Evolutionary conservation across 2,113 vertebrate genomes (phyloP).

Genomic region (Etia nguti): DNA sequence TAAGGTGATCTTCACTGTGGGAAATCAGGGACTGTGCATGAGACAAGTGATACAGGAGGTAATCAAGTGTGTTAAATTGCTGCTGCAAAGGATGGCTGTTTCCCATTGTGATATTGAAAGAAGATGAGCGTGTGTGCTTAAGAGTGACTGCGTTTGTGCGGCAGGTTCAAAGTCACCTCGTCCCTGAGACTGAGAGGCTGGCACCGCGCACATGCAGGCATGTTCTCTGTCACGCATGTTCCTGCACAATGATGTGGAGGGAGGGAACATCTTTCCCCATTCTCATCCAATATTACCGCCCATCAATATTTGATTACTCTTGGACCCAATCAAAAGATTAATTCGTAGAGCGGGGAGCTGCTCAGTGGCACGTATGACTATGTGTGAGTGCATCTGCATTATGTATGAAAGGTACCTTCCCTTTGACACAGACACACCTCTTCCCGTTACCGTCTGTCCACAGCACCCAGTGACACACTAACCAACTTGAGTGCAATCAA

Average conservation of each 20-base stretch:
- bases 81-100: constrained; percentile 16
- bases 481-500: constrained; percentile 62
- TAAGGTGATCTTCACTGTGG: constrained; percentile 18
- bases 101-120: constrained; percentile 43
- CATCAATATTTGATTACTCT: constrained; percentile 73
- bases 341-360: constrained; percentile 58
- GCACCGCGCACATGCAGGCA: constrained; percentile 25
- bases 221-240: constrained; percentile 22
- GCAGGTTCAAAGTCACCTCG: constrained; percentile 72
- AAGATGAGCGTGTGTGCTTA: constrained; percentile 5
- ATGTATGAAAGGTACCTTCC: constrained; percentile 56
- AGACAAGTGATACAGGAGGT: constrained; percentile 34
- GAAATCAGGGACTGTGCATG: neutral
- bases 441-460: constrained; percentile 3
- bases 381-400: constrained; percentile 61
- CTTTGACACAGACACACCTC: neutral
- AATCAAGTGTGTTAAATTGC: constrained; percentile 49
- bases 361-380: constrained; percentile 62
- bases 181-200: constrained; percentile 53
- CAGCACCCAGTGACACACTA: constrained; percentile 55
- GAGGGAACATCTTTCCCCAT: constrained; percentile 18
- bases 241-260: neutral
- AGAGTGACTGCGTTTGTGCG: constrained; percentile 20
- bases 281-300: constrained; percentile 51
- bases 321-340: constrained; percentile 66